Conservation (phyloP, 2,113 vertebrate species). For the Smithornis capensis region DNA sequence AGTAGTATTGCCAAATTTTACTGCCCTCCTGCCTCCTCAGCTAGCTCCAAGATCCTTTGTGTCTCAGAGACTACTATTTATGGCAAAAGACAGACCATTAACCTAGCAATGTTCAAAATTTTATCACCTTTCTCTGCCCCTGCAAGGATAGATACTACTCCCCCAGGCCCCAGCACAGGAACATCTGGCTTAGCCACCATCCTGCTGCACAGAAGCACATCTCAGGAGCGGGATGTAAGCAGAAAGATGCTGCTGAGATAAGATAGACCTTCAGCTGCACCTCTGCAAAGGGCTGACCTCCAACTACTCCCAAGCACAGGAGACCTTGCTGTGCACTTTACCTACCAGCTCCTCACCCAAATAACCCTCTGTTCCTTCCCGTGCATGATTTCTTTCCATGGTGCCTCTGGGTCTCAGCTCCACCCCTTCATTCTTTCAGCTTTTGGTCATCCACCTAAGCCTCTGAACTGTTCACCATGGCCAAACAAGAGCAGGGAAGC, state of each 20-base stretch:
- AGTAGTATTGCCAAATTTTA: background rate
- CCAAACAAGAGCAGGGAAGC: background rate
- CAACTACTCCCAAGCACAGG: background rate
- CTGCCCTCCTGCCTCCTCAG: background rate
- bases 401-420: background rate
- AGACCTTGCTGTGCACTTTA: background rate
- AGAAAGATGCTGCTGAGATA: background rate
- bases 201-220: background rate
- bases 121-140: background rate
- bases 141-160: background rate
- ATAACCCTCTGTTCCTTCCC: background rate
- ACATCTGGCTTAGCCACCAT: background rate
- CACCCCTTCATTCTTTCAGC: rapidly evolving
- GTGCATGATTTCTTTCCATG: background rate
- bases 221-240: background rate
- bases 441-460: background rate
- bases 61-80: background rate
- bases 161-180: background rate
- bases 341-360: background rate
- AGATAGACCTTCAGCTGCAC: background rate
- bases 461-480: background rate
- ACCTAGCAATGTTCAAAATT: background rate
- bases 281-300: background rate
- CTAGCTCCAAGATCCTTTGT: background rate
- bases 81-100: background rate